A percentile compares a stretch with the other conserved stretches of the same genome.
Conservation (phyloP, 2,888 invertebrate species). For the Sceliomorpha sp. region DNA sequence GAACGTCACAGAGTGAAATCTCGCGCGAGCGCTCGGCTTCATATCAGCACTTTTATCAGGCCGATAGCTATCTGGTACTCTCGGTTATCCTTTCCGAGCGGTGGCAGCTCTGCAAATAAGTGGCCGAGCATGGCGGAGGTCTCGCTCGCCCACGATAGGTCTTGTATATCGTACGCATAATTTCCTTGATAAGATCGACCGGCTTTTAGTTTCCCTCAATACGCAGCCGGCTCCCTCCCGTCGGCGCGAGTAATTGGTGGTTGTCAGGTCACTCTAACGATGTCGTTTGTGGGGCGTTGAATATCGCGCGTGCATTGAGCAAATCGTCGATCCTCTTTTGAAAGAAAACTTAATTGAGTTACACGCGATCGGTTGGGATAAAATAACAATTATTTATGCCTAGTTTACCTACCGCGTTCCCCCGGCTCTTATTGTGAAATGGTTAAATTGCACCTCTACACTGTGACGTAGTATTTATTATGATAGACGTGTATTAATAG, state of each 20-base stretch:
- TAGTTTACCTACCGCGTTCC: slow-evolving; percentile 6
- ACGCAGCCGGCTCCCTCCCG: background rate
- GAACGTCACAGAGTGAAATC: slow-evolving; percentile 22
- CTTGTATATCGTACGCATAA: slow-evolving; percentile 30
- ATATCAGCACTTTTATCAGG: slow-evolving; percentile 20
- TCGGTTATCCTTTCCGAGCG: slow-evolving; percentile 18
- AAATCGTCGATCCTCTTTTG: slow-evolving; percentile 24
- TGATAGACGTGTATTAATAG: slow-evolving; percentile 45
- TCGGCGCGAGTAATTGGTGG: slow-evolving; percentile 24
- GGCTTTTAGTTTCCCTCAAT: slow-evolving; percentile 11
- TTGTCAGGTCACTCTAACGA: slow-evolving; percentile 14
- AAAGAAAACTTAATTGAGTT: slow-evolving; percentile 27
- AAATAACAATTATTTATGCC: slow-evolving; percentile 34
- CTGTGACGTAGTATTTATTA: slow-evolving; percentile 20
- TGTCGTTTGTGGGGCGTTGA: slow-evolving; percentile 5
- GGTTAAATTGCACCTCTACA: slow-evolving; percentile 23
- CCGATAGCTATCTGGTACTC: slow-evolving; percentile 20
- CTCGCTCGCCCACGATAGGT: slow-evolving; percentile 20
- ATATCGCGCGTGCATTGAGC: background rate
- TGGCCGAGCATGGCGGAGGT: background rate
- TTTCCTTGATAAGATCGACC: slow-evolving; percentile 32
- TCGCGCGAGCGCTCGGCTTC: slow-evolving; percentile 15
- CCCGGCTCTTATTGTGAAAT: slow-evolving; percentile 31
- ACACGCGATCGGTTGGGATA: slow-evolving; percentile 22
- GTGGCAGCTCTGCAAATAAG: slow-evolving; percentile 10